phyloP scores from a whole-genome alignment of 2,113 vertebrate genomes.

The Sylvia atricapilla region DNA sequence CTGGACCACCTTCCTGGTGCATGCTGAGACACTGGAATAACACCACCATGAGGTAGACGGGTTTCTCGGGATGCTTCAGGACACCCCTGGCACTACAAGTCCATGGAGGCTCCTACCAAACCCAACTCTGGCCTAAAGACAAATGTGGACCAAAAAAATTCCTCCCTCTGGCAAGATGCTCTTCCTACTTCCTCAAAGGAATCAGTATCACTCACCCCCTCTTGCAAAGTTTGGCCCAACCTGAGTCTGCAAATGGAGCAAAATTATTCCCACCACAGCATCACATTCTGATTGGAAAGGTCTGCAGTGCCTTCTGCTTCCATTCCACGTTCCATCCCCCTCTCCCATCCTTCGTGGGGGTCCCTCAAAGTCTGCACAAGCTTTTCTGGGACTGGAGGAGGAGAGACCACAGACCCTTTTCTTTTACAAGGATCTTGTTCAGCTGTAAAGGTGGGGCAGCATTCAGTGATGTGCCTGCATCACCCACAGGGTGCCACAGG shows the following conservation, averaged over 20 bases:
- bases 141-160: background rate
- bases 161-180: background rate
- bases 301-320: rapidly evolving
- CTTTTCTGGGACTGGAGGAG: background rate
- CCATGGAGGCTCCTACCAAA: background rate
- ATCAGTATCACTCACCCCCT: background rate
- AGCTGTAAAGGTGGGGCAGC: background rate
- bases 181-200: background rate
- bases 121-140: background rate
- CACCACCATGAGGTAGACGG: background rate
- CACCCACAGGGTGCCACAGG: rapidly evolving
- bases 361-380: background rate
- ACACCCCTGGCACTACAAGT: background rate
- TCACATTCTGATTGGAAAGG: background rate
- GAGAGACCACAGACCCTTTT: background rate
- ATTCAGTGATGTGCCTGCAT: background rate
- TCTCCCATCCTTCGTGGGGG: rapidly evolving
- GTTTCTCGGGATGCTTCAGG: background rate
- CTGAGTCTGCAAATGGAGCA: background rate
- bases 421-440: background rate
- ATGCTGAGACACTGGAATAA: rapidly evolving
- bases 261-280: rapidly evolving
- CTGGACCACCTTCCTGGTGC: rapidly evolving
- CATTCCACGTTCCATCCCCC: rapidly evolving
- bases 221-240: background rate